Percentiles rank a stretch among this genome's conserved stretches.
These are phyloP conservation scores for Tiaroga cobitis DNA, from an alignment of 2,797 vertebrate genomes.

Conservation along the genomic window DNA sequence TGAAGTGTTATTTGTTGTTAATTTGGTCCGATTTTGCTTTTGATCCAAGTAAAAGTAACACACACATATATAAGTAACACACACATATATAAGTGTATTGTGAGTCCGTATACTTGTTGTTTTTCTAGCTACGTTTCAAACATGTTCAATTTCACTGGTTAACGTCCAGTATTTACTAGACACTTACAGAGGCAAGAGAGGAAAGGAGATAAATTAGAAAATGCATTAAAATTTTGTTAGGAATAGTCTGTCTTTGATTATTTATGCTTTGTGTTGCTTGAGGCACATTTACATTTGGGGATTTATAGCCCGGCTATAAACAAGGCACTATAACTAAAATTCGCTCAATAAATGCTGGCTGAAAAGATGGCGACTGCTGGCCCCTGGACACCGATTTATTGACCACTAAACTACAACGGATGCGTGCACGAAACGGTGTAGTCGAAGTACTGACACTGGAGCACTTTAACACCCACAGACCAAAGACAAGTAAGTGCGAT, in stretches of 20 bases:
- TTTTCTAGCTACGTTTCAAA: slow-evolving; percentile 31
- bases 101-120: not conserved
- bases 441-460: slow-evolving; percentile 31
- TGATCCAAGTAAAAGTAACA: not conserved
- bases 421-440: slow-evolving; percentile 30
- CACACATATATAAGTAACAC: not conserved
- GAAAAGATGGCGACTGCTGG: slow-evolving; percentile 58
- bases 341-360: slow-evolving; percentile 61
- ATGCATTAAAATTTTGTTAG: slow-evolving; percentile 57
- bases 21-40: slow-evolving; percentile 7
- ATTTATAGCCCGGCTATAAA: slow-evolving; percentile 63
- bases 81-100: not conserved
- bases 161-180: slow-evolving; percentile 39
- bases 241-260: slow-evolving; percentile 59
- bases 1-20: slow-evolving; percentile 27
- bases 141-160: slow-evolving; percentile 6
- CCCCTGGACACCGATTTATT: slow-evolving; percentile 62
- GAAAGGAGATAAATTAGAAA: slow-evolving; percentile 48
- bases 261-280: slow-evolving; percentile 63
- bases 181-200: slow-evolving; percentile 32
- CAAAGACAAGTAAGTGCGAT: slow-evolving; percentile 37
- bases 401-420: slow-evolving; percentile 64
- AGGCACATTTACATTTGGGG: slow-evolving; percentile 63
- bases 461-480: slow-evolving; percentile 32
- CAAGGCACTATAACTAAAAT: slow-evolving; percentile 62